Evolutionary conservation across 2,113 vertebrate species (phyloP).

Genomic region (Glaucomys volans): DNA sequence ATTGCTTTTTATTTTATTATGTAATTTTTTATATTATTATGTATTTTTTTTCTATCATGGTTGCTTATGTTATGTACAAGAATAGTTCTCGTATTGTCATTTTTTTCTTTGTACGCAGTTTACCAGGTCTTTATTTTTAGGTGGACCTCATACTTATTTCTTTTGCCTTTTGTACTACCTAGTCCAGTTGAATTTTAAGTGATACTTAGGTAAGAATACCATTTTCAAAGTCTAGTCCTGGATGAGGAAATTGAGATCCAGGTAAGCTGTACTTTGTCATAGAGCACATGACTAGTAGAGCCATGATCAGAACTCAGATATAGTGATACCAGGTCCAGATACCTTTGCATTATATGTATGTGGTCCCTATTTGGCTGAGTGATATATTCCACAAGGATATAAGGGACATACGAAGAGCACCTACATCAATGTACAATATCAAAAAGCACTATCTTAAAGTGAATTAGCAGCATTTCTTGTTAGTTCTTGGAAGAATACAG

Average conservation of each 20-base stretch:
- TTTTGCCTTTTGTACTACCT: neutral
- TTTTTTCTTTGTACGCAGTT: slow-evolving; percentile 7
- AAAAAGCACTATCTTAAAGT: neutral
- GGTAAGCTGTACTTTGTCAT: neutral
- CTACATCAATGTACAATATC: neutral
- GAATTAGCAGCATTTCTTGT: slow-evolving; percentile 30
- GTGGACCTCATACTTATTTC: neutral
- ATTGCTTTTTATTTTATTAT: slow-evolving; percentile 47
- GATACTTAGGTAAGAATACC: neutral
- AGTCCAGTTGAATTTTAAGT: neutral
- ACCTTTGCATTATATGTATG: neutral
- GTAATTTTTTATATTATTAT: slow-evolving; percentile 4
- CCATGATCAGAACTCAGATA: neutral
- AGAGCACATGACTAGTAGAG: neutral
- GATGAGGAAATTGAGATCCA: neutral
- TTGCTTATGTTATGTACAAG: neutral
- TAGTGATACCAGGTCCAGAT: neutral
- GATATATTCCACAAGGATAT: neutral
- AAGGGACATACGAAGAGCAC: neutral
- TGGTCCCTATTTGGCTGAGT: neutral
- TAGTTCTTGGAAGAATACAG: neutral
- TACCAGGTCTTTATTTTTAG: slow-evolving; percentile 20
- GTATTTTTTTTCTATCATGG: slow-evolving; percentile 32
- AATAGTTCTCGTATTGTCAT: neutral
- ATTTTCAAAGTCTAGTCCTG: slow-evolving; percentile 25